A percentile compares a stretch with the other conserved stretches of the same genome.
Evolutionary conservation across 2,113 vertebrate species (phyloP).

Genomic region (Sclerurus mexicanus): DNA sequence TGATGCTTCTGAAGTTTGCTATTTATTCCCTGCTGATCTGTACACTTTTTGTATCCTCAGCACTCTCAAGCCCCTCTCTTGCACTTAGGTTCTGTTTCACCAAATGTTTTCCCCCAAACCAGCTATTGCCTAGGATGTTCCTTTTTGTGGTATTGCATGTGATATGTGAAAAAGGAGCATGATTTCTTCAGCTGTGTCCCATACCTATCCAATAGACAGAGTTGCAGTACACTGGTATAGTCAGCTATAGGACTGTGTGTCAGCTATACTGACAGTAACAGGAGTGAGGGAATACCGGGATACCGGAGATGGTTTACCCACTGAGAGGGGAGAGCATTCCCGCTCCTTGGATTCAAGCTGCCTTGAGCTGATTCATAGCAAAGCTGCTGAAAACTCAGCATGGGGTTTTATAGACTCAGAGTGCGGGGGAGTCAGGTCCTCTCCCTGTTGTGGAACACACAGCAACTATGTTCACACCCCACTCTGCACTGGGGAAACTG

Average conservation of each 20-base stretch:
- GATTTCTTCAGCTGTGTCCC: background rate
- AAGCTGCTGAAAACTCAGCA: background rate
- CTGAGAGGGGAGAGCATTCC: background rate
- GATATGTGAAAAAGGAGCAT: background rate
- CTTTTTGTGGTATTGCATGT: background rate
- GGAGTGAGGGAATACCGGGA: background rate
- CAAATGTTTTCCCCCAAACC: background rate
- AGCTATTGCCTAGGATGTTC: background rate
- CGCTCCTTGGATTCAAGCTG: background rate
- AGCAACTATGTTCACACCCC: background rate
- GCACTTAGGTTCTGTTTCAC: background rate
- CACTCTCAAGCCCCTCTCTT: background rate
- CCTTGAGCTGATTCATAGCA: background rate
- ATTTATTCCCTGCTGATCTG: background rate
- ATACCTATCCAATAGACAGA: rapidly evolving
- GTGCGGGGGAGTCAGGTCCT: background rate
- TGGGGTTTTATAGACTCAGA: background rate
- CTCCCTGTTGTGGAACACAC: background rate
- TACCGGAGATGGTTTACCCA: background rate
- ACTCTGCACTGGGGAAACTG: background rate
- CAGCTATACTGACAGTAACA: background rate
- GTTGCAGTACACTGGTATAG: rapidly evolving
- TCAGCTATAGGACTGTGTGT: background rate
- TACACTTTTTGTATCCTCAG: background rate
- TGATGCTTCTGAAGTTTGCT: background rate